Conservation (phyloP, 2,113 vertebrate genomes). For the Larimichthys crocea region DNA sequence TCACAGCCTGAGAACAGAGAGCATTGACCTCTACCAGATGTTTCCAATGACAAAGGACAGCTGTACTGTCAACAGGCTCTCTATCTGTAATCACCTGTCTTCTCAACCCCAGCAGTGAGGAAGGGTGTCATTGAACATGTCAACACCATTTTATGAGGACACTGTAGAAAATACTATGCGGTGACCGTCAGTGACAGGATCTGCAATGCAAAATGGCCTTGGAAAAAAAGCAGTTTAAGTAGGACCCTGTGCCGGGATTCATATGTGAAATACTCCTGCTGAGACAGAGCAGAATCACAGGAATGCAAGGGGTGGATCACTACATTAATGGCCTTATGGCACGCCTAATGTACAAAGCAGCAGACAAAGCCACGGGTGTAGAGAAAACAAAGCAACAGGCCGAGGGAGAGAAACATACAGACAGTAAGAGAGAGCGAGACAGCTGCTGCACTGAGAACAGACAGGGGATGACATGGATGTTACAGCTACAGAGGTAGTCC, state of each 20-base stretch:
- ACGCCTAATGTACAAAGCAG: conserved; percentile 68
- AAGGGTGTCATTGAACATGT: conserved; percentile 58
- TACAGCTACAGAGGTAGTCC: conserved; percentile 44
- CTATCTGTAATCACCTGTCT: conserved; percentile 55
- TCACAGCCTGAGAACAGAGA: conserved; percentile 25
- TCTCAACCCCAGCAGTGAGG: conserved; percentile 17
- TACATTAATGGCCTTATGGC: conserved; percentile 45
- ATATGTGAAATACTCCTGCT: background rate
- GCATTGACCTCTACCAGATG: conserved; percentile 69
- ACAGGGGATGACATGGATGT: conserved; percentile 52
- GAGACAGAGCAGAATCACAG: conserved; percentile 49
- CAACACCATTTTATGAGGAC: conserved; percentile 52
- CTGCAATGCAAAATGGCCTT: conserved; percentile 45
- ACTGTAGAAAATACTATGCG: conserved; percentile 19
- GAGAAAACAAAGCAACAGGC: conserved; percentile 52
- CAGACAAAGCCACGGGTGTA: conserved; percentile 47
- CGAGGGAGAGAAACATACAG: background rate
- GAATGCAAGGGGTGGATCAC: conserved; percentile 61
- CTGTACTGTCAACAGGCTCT: conserved; percentile 60
- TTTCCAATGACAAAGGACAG: conserved; percentile 65
- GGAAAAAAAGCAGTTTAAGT: conserved; percentile 36
- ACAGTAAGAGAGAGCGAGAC: background rate
- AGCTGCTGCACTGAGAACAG: conserved; percentile 41
- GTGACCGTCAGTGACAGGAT: conserved; percentile 21
- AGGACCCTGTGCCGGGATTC: conserved; percentile 28